Base-by-base conservation (phyloP, 1,140 invertebrate species). In the Leptestheria dahalacensis region DNA sequence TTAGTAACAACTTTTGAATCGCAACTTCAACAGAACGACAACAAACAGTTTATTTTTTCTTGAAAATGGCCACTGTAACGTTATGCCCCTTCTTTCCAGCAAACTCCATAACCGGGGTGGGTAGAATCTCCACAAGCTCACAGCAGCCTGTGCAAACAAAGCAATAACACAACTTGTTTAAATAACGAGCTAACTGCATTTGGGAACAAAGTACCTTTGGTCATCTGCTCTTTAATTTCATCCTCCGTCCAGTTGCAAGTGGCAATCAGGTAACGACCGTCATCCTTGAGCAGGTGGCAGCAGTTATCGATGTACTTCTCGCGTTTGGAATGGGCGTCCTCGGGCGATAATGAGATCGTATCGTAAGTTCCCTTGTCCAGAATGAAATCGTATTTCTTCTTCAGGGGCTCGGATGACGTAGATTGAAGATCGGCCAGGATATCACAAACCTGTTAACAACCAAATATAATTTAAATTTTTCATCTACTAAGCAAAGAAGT, bases 351-450 rank as follows among this genome's bases (percentile, higher is more conserved):
- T 10, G 53, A 51, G 41, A 79, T 72, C 0, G 92, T 90, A 75
- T 95, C 91, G 70, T 91, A 96, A 0, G 92, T 96, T 0, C 93
- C 91, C 74, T 96, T 95, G 70, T 95, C 91, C 54, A 92, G 78
- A 0, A 82, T 73, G 12, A 90, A 65, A 65, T 80, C 77, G 66
- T 80, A 88, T 58, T 73, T 72, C 4, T 80, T 88, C 57, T 73
- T 72, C 3, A 51, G 56, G 54, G 72, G 64, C 10, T 60, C 18
- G 10, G 68, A 59, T 9, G 64, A 48, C 18, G 20, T 74, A 60
- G 24, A 66, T 59, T 50, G 64, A 65, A 26, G 25, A 41, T 69
- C 62, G 2, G 59, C 54, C 3, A 79, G 69, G 64, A 86, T 77
- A 67, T 87, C 78, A 57, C 73, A 77, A 1, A 74, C 67, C 71